A percentile compares a stretch with the other conserved stretches of the same genome.
phyloP scores from a whole-genome alignment of 2,888 invertebrate species.

The Steromphala cineraria region DNA sequence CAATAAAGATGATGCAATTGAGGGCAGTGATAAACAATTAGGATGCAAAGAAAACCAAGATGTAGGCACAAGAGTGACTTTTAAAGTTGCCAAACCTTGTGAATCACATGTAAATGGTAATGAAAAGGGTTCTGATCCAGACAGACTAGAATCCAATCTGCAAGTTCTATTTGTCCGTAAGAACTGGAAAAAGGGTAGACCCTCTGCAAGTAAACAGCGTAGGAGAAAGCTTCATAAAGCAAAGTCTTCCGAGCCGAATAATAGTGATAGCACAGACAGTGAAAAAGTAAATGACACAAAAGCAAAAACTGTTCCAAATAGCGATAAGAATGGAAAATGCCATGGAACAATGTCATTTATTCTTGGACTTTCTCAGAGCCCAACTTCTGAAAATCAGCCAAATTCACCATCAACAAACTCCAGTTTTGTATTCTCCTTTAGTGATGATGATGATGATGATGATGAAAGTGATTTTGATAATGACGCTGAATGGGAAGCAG shows the following conservation, averaged over 20 bases:
- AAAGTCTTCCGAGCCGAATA: neutral
- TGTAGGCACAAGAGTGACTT: too few relatives aligned
- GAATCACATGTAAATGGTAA: too few relatives aligned
- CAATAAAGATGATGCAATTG: too few relatives aligned
- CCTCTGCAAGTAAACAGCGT: conserved; percentile 48
- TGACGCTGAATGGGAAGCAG: conserved; percentile 19
- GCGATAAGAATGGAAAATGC: conserved; percentile 9
- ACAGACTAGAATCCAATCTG: neutral
- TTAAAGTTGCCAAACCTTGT: too few relatives aligned
- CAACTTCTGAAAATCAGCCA: neutral
- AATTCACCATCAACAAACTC: neutral
- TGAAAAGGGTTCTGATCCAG: neutral
- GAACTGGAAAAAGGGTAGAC: conserved; percentile 32
- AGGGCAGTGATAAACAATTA: too few relatives aligned
- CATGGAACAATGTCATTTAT: conserved; percentile 42
- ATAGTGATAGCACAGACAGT: neutral
- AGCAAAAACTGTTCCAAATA: neutral
- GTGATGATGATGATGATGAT: conserved; percentile 30
- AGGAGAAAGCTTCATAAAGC: conserved; percentile 34
- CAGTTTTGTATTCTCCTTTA: neutral
- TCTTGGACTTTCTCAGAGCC: conserved; percentile 37
- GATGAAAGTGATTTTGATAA: conserved; percentile 21
- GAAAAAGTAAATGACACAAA: neutral
- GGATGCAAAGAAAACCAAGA: too few relatives aligned
- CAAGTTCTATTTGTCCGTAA: conserved; percentile 27